Evolutionary conservation across 92 coral and sea anemone species (phyloP).

Genomic region (Chrysogorgia sp.): DNA sequence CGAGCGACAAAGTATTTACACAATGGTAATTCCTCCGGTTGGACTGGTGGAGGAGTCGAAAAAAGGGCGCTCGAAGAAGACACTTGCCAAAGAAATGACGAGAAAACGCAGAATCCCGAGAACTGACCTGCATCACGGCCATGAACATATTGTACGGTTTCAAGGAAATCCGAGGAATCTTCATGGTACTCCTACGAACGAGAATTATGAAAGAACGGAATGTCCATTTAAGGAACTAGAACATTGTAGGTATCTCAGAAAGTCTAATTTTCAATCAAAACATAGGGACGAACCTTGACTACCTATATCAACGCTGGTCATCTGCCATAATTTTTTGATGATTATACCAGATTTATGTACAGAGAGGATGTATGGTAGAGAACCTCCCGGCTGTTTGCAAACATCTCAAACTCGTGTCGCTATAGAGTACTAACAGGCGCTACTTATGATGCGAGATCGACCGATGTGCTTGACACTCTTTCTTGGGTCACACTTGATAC

Average conservation of each 20-base stretch:
- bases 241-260: slow-evolving; percentile 33
- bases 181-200: background rate
- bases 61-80: slow-evolving; percentile 1
- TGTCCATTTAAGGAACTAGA: background rate
- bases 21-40: slow-evolving; percentile 24
- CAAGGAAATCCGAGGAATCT: slow-evolving; percentile 22
- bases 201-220: background rate
- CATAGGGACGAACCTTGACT: background rate
- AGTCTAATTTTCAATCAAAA: background rate
- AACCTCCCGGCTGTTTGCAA: no score
- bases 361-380: no score
- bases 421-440: no score
- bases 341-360: no score
- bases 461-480: no score
- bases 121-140: background rate
- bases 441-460: no score
- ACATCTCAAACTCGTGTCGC: no score
- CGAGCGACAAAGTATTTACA: slow-evolving; percentile 29
- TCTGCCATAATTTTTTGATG: background rate
- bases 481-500: no score
- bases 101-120: background rate
- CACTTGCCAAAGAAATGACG: background rate
- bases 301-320: background rate
- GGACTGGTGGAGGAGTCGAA: slow-evolving; percentile 1
- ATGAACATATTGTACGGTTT: slow-evolving; percentile 16